Base-by-base conservation (phyloP, 2,797 vertebrate species). In the Pelodytes ibericus region DNA sequence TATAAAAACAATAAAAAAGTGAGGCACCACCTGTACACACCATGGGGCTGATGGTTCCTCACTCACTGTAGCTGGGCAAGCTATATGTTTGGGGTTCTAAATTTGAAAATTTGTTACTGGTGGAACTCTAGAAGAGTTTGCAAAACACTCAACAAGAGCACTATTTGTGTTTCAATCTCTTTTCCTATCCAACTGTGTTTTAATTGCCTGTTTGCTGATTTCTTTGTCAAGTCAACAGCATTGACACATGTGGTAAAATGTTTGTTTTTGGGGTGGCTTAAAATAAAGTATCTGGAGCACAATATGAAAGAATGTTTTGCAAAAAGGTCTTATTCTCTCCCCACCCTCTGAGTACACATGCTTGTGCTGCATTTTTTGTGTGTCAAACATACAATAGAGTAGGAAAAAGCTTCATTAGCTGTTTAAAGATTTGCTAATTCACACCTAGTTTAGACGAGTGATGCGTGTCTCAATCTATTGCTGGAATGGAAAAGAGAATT, bases 251-350 rank as follows among this genome's bases (percentile, higher is more conserved):
- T 41, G 44, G 63, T 30, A 49, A 66, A 51, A 47, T 73, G 76
- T 78, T 78, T 78, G 63, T 68, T 77, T 72, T 73, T 61, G 56
- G 30, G 76, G 69, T 68, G 57, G 59, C 64, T 67, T 74, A 79
- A 63, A 65, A 69, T 57, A 69, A 74, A 61, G 58, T 71, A 57
- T 64, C 57, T 53, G 15, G 41, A 60, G 41, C 44, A 69, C 63
- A 79, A 69, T 73, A 49, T 63, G 33, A 66, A 71, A 62, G 71
- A 79, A 79, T 76, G 74, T 76, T 69, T 68, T 31, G 65, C 16
- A 79, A 7, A 63, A 72, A 62, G 44, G 5, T 11, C 53, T 36
- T 36, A 44, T 31, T 61, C 7, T 68, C 26, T n/a, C 41, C 56
- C 71, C 77, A 69, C 71, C 77, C 77, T 53, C 26, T 73, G 74